Evolutionary conservation across 2,888 invertebrate species (phyloP), one percentile per base, ranked within the genome.

Genomic region (Ethmia dodecea): DNA sequence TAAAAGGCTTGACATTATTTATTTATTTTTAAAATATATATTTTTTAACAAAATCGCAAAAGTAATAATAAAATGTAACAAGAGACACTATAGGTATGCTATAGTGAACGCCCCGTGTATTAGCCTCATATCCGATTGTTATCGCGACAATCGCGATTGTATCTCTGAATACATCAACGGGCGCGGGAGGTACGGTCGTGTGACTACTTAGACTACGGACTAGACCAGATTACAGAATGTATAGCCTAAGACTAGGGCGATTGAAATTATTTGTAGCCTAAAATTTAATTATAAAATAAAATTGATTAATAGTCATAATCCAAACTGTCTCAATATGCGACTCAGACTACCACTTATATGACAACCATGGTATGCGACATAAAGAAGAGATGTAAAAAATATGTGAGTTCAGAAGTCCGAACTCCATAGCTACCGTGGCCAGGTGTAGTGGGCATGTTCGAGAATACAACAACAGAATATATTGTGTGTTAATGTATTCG

Each of bases 401-500:
- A 16, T 28, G n/a, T 5, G 15, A 13, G 13, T 14, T 14, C 15
- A 11, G 13, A 13, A 3, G 5, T 26, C 15, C 28, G 13, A 61
- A 50, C 54, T 63, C 32, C 37, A 2, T 8, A 51, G 45, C 47
- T 28, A 35, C 38, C 47, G 37, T 24, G 42, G 34, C 22, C 16
- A 2, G 44, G 37, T 47, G 38, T 45, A 48, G 39, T 38, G 43
- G 31, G 49, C 57, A 43, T 64, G 65, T 65, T 39, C 54, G 45
- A 37, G 55, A 39, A 50, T 54, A 55, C 66, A 37, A 49, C 49
- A 41, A 53, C 60, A 52, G 70, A 67, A 70, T 75, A 75, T 65
- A 73, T 76, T 74, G 69, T 68, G 61, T 65, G 67, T 57, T 73
- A 73, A 74, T 72, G 49, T 66, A 74, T 72, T 64, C 73, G 43